Evolutionary conservation across 2,113 vertebrate genomes (phyloP).

Genomic region (Epinephelus lanceolatus): DNA sequence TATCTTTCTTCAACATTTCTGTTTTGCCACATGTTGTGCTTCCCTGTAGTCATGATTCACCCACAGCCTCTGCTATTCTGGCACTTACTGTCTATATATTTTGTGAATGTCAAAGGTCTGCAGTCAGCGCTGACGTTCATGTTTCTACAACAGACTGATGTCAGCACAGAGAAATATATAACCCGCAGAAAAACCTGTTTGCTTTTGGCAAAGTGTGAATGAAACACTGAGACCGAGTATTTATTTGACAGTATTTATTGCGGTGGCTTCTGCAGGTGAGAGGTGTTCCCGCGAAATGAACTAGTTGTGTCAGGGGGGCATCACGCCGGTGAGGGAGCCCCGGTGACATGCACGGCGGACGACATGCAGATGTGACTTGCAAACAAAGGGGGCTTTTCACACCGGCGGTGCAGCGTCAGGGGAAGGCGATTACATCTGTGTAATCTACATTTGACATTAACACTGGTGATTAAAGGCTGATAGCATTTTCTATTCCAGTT

Average conservation of each 20-base stretch:
- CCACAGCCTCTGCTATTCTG: slow-evolving; percentile 23
- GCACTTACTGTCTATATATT: slow-evolving; percentile 44
- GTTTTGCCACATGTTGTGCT: slow-evolving; percentile 40
- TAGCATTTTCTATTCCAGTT: slow-evolving; percentile 74
- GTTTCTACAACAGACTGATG: slow-evolving; percentile 17
- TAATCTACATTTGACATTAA: slow-evolving; percentile 83
- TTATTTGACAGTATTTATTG: background rate
- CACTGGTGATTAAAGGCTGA: slow-evolving; percentile 67
- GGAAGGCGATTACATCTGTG: slow-evolving; percentile 71
- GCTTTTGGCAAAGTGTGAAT: background rate
- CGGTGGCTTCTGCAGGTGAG: background rate
- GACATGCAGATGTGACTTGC: slow-evolving; percentile 53
- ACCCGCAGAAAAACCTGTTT: background rate
- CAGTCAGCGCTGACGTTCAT: slow-evolving; percentile 26
- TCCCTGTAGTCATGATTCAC: slow-evolving; percentile 53
- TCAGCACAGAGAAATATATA: slow-evolving; percentile 21
- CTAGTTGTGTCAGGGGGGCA: slow-evolving; percentile 32
- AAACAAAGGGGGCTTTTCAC: slow-evolving; percentile 60
- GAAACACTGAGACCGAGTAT: background rate
- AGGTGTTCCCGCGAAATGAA: slow-evolving; percentile 37
- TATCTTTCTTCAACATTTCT: slow-evolving; percentile 43
- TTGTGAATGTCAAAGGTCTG: slow-evolving; percentile 64
- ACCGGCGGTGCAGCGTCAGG: slow-evolving; percentile 29
- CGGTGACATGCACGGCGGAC: slow-evolving; percentile 9
- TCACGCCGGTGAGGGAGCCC: slow-evolving; percentile 13